Evolutionary conservation across 2,797 vertebrate species (phyloP), one percentile per base, ranked within the genome.

Genomic region (Ammospiza maritima): DNA sequence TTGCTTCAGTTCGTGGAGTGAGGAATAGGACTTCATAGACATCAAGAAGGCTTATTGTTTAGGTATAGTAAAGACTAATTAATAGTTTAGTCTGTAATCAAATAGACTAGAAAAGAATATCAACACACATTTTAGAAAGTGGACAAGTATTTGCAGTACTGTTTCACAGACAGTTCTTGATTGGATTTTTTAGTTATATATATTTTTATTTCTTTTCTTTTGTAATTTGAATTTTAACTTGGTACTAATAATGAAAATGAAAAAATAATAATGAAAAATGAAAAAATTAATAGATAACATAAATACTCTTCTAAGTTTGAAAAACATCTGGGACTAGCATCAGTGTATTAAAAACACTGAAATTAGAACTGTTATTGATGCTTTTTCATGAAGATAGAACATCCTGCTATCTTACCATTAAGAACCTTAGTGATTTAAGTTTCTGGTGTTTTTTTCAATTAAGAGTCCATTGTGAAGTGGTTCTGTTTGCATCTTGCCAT

Each of bases 1-100:
- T 88, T 89, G 42, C 81, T 64, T 89, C 62, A 65, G 42, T 72
- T 82, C 34, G 13, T 79, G 71, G 71, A 75, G 74, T 60, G 70
- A 75, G 58, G 57, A 80, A 15, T 76, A 93, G 51, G 38, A 89
- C 77, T 76, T 77, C 61, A 44, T 66, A 92, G 44, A 70, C 57
- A 38, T 57, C 70, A 80, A 77, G 87, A 84, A 80, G 53, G 44
- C 60, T 80, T 77, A 67, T 70, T 95, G 73, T 94, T 85, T 84
- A 94, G 91, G 57, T 86, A 84, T 89, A 73, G 20, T 86, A 77
- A 83, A 92, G 70, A 77, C 48, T 86, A 83, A 90, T 75, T 90
- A 73, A 57, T 79, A 76, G 80, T 90, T 76, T 76, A 72, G 67
- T 69, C 22, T 79, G 20, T 88, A 69, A 83, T 78, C 19, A 85